Evolutionary conservation across 2,113 vertebrate genomes (phyloP).

Genomic region (Callorhinus ursinus): DNA sequence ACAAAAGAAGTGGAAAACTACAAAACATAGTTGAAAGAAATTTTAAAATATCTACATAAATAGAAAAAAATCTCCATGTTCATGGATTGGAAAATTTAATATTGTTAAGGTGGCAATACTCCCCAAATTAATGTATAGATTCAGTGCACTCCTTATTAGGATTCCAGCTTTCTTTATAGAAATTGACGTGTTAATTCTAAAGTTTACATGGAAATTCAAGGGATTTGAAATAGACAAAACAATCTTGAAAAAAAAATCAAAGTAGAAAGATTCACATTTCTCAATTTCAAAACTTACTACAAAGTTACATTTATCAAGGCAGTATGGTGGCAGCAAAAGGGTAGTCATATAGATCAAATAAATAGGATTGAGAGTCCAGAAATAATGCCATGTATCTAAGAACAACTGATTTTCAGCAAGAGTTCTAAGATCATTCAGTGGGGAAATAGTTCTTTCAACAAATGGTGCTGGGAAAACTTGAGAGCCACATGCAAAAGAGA

Average conservation of each 20-base stretch:
- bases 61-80: not conserved
- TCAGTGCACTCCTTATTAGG: not conserved
- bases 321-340: not conserved
- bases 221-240: not conserved
- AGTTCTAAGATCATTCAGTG: not conserved
- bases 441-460: not conserved
- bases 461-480: not conserved
- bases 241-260: constrained; percentile 15
- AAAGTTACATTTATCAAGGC: not conserved
- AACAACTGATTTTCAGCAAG: not conserved
- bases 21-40: not conserved
- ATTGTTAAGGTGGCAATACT: not conserved
- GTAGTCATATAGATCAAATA: not conserved
- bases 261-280: not conserved
- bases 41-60: not conserved
- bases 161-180: not conserved
- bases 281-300: constrained; percentile 7
- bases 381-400: not conserved
- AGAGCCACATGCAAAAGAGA: not conserved
- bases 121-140: not conserved
- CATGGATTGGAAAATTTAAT: not conserved
- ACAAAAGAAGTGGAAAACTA: not conserved
- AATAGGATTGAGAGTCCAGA: not conserved
- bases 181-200: not conserved
- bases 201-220: not conserved